Evolutionary conservation across 2,113 vertebrate species (phyloP).

Genomic region (Rhodinocichla rosea): DNA sequence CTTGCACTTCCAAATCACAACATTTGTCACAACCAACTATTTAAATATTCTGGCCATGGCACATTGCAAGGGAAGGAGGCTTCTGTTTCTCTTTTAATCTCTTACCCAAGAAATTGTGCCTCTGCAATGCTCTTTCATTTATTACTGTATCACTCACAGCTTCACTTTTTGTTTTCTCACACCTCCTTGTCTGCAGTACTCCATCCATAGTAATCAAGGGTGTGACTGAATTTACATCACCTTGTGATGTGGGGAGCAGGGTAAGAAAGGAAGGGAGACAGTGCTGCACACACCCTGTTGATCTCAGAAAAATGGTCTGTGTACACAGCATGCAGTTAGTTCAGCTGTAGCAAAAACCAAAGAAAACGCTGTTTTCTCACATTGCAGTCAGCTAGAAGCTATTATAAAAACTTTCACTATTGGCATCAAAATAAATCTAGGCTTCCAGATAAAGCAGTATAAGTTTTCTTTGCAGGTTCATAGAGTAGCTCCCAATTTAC

Average conservation of each 20-base stretch:
- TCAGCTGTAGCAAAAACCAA: not conserved
- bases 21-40: not conserved
- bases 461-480: not conserved
- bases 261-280: not conserved
- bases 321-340: not conserved
- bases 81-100: not conserved
- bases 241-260: rapidly evolving
- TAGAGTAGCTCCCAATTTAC: not conserved
- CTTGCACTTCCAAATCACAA: not conserved
- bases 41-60: not conserved
- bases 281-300: not conserved
- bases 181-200: not conserved
- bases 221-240: not conserved
- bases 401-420: not conserved
- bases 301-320: not conserved
- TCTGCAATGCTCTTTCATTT: not conserved
- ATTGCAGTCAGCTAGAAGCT: not conserved
- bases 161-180: not conserved
- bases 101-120: not conserved
- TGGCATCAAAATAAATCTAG: not conserved
- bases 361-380: not conserved
- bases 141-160: not conserved
- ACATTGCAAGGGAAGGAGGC: not conserved
- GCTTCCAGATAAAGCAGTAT: not conserved
- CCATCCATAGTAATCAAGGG: not conserved